A percentile compares a stretch with the other conserved stretches of the same genome.
phyloP scores from a whole-genome alignment of 2,797 vertebrate genomes.

The Acipenser transmontanus region DNA sequence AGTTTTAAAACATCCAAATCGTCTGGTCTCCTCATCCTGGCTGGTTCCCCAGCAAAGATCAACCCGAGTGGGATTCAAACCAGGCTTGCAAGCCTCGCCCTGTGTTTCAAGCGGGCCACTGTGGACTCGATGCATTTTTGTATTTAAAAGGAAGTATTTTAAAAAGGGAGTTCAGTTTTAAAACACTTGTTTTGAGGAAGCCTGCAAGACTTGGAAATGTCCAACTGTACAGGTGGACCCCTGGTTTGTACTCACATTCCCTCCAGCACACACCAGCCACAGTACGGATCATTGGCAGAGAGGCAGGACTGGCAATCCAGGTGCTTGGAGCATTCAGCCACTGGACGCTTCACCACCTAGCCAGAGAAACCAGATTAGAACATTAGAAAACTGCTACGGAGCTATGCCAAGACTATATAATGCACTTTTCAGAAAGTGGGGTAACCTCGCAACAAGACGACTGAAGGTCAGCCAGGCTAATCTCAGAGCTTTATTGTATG shows the following conservation, averaged over 20 bases:
- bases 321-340: slow-evolving; percentile 81
- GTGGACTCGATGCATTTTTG: no score
- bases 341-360: slow-evolving; percentile 85
- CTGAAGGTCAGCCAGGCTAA: no score
- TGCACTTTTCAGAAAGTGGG: no score
- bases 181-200: not conserved
- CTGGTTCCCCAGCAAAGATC: no score
- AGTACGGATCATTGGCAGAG: slow-evolving; percentile 82
- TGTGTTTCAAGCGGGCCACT: no score
- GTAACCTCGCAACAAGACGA: no score
- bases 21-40: no score
- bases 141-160: not conserved
- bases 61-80: no score
- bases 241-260: slow-evolving; percentile 71
- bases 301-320: slow-evolving; percentile 82
- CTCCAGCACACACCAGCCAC: slow-evolving; percentile 92
- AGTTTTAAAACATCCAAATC: no score
- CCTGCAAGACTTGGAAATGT: not conserved
- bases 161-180: not conserved
- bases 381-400: not conserved
- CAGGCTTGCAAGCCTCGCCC: no score
- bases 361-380: not conserved
- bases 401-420: no score
- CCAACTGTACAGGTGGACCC: not conserved
- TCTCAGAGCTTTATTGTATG: no score